Conservation (phyloP, 2,888 invertebrate genomes). For the Agriopis aurantiaria region DNA sequence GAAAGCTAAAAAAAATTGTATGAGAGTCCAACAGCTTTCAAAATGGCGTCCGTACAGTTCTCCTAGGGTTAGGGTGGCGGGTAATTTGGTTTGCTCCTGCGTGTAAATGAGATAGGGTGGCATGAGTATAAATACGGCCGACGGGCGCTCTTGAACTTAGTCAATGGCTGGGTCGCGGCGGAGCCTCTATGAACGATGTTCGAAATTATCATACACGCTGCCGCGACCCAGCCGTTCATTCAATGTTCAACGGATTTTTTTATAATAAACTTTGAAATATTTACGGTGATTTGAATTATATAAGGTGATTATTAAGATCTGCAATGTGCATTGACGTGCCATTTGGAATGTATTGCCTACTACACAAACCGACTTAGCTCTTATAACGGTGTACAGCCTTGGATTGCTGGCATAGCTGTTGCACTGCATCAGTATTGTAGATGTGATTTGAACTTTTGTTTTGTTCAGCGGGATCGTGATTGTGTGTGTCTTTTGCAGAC, state of each 20-base stretch:
- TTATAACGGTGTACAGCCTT: background rate
- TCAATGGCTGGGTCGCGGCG: constrained; percentile 27
- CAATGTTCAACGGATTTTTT: background rate
- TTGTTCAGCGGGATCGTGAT: background rate
- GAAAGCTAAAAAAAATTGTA: background rate
- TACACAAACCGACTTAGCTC: background rate
- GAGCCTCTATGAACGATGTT: background rate
- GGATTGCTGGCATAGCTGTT: background rate
- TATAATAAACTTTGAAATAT: too few relatives aligned
- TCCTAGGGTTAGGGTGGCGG: constrained; percentile 12
- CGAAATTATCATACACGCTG: background rate
- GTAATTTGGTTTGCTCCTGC: constrained; percentile 10
- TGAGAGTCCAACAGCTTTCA: background rate
- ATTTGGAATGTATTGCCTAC: background rate
- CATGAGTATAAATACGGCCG: constrained; percentile 4
- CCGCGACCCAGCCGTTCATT: constrained; percentile 25
- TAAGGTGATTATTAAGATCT: background rate
- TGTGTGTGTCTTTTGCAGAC: constrained; percentile 75
- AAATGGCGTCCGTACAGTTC: constrained; percentile 5
- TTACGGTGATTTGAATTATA: too few relatives aligned
- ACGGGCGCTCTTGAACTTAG: background rate
- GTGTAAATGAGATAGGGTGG: constrained; percentile 7
- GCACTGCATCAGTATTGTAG: background rate
- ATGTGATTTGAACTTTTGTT: too few relatives aligned
- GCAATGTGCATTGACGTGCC: background rate